Base-by-base conservation (phyloP, 2,113 vertebrate genomes). In the Salvelinus fontinalis region DNA sequence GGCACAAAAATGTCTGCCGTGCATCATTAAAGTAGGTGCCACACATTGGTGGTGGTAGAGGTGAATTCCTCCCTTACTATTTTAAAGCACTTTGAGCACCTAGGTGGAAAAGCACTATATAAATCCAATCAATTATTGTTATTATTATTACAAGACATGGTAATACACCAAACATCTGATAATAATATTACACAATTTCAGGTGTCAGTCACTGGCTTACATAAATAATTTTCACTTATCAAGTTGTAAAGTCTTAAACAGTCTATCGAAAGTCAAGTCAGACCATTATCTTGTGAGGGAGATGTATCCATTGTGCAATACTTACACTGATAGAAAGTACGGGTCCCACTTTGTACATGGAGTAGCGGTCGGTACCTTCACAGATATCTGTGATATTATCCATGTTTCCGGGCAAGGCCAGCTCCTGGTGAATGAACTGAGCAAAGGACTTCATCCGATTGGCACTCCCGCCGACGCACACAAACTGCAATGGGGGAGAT, bases 371-470 rank as follows among this genome's bases (percentile, higher is more conserved):
- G 0, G 92, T 96, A 9, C 94, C 94, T 0, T 93, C 93, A 51
- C 95, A 96, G 82, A 95, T 93, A 71, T 97, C 94, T 1, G 24
- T 75, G 67, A 94, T 51, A 31, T 95, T 92, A 16, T 93, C 88
- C 2, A 71, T 81, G 31, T 85, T 78, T 0, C 90, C 93, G 0
- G 85, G 67, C 72, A 95, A 70, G 1, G 91, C 83, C 75, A 98
- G 92, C 87, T 97, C 92, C 83, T 90, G 86, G 65, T 88, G 93
- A 76, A 95, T 93, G 73, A 96, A 91, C 87, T 93, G 87, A 12
- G 96, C 95, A 29, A 97, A 97, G 1, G 92, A 90, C 88, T 92
- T 93, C 97, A 96, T 97, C 77, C 95, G 92, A 73, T 92, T 95
- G 0, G 93, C 86, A 71, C 95, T 97, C 60, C 95, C 94, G 0